Evolutionary conservation across 2,797 vertebrate genomes (phyloP), one percentile per base, ranked within the genome.

Genomic region (Melanotaenia parkinsoni): DNA sequence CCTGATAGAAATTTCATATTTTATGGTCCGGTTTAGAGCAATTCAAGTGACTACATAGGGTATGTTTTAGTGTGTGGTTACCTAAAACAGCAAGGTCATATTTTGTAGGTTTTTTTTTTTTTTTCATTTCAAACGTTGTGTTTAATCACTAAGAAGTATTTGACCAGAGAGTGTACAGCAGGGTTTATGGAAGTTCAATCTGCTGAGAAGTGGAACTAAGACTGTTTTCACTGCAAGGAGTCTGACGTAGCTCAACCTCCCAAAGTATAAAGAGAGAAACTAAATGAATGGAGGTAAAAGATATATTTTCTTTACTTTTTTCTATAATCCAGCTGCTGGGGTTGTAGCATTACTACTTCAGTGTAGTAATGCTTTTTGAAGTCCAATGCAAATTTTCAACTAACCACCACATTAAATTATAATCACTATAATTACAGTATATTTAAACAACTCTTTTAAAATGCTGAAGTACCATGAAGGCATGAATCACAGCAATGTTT

Each of bases 151-250:
- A 54, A 74, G 71, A 71, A 32, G 54, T 37, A 60, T 87, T 77
- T 83, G 75, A 81, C 76, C 26, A 26, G 26, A 26, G 26, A 26
- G 26, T 26, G 26, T 2, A 26, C 26, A 26, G 26, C 26, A 26
- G 67, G 72, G 62, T 83, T 84, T 77, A 83, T 81, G 71, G 68
- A 77, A 76, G 81, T 85, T 89, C 75, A 83, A 53, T 81, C 82
- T 81, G 79, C 82, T 82, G 84, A 85, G 78, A 80, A 88, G 86
- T 86, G 85, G 85, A 91, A 91, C 86, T 90, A 92, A 91, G 81
- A 85, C 85, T 63, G 53, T 87, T 85, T 89, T 87, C 76, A 74
- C 54, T 50, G 72, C 69, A 77, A 65, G 74, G 79, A 84, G 73
- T 80, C 57, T 22, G 65, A 71, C 70, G 77, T 32, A 73, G 79